A percentile compares a stretch with the other conserved stretches of the same genome.
Conservation (phyloP, 2,888 invertebrate genomes). For the Campopleginae sp. region DNA sequence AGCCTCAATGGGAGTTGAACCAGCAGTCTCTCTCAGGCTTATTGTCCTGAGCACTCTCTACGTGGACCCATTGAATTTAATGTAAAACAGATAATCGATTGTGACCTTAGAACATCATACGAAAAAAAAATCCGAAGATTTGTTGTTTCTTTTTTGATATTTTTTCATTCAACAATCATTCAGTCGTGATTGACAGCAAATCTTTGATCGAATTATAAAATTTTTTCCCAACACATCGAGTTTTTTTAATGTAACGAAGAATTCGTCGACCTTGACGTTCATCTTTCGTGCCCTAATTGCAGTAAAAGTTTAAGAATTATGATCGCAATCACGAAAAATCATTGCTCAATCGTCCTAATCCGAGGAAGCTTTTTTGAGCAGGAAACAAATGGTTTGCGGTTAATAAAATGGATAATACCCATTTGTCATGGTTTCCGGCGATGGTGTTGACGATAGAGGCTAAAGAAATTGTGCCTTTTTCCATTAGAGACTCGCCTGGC, state of each 20-base stretch:
- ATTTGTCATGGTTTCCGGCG: slow-evolving; percentile 40
- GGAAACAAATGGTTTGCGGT: slow-evolving; percentile 47
- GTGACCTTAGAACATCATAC: background rate
- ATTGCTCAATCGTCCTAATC: slow-evolving; percentile 68
- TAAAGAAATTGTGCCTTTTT: slow-evolving; percentile 17
- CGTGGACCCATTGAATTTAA: background rate
- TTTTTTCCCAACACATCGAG: background rate
- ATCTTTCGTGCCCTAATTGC: slow-evolving; percentile 40
- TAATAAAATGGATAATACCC: slow-evolving; percentile 44
- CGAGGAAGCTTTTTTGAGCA: slow-evolving; percentile 15
- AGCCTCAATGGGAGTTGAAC: background rate
- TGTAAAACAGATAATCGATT: background rate
- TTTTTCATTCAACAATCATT: background rate
- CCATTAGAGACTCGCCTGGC: slow-evolving; percentile 40
- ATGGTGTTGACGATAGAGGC: slow-evolving; percentile 53
- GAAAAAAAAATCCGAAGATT: background rate
- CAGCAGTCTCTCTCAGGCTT: background rate
- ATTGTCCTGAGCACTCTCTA: background rate
- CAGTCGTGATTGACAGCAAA: background rate
- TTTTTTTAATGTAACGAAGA: no score
- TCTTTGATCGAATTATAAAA: no score
- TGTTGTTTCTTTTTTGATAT: no score
- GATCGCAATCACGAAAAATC: slow-evolving; percentile 75
- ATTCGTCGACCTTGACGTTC: background rate
- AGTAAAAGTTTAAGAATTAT: slow-evolving; percentile 67